Evolutionary conservation across 2,113 vertebrate genomes (phyloP).

Genomic region (Crypturellus undulatus): DNA sequence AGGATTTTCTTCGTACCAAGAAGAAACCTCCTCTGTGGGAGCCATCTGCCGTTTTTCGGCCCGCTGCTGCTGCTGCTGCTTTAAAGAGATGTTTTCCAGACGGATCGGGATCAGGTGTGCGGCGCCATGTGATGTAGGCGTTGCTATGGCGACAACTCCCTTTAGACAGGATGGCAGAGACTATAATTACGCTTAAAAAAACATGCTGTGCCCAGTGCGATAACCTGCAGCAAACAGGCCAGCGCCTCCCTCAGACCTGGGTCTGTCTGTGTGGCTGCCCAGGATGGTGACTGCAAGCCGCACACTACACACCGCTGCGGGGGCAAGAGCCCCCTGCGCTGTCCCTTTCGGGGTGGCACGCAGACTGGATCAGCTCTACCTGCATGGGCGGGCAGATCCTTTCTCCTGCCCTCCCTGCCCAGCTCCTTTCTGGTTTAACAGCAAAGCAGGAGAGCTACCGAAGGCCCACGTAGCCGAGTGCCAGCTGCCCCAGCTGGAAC

Average conservation of each 20-base stretch:
- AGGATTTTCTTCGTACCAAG: neutral
- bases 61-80: slow-evolving; percentile 2
- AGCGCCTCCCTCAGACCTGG: neutral
- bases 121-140: slow-evolving; percentile 7
- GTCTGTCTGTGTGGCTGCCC: neutral
- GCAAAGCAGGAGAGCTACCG: no score
- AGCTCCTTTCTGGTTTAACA: neutral
- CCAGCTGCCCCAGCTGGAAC: no score
- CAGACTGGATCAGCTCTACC: neutral
- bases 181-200: slow-evolving; percentile 32
- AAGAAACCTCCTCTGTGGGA: neutral
- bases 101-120: slow-evolving; percentile 34
- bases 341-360: neutral
- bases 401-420: neutral
- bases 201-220: neutral
- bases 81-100: slow-evolving; percentile 54
- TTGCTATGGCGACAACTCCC: slow-evolving; percentile 55
- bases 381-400: neutral
- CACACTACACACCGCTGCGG: neutral
- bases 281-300: neutral
- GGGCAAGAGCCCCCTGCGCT: neutral
- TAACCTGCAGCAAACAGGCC: neutral
- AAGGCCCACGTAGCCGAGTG: no score
- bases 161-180: slow-evolving; percentile 24
- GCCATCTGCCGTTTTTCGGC: neutral